Conservation (phyloP, 2,888 invertebrate genomes). For the Machimus rusticus region DNA sequence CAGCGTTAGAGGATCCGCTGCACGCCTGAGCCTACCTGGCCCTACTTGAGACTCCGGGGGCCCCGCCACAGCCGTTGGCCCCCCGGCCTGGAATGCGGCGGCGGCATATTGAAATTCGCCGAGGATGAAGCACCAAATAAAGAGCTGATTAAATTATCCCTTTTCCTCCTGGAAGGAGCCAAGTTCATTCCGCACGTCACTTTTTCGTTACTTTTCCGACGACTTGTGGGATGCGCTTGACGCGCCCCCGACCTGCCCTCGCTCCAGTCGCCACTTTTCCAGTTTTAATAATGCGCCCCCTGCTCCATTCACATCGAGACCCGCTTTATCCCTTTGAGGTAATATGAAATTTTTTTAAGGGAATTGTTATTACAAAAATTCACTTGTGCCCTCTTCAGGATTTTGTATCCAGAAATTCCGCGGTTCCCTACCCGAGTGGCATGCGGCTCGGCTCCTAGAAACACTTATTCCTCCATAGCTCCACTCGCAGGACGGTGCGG, state of each 20-base stretch:
- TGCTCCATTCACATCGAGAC: neutral
- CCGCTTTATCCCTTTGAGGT: conserved; percentile 15
- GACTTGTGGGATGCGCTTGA: neutral
- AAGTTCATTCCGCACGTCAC: conserved; percentile 18
- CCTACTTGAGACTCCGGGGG: neutral
- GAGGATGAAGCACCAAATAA: conserved; percentile 34
- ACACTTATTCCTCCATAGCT: neutral
- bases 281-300: conserved; percentile 32
- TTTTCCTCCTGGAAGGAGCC: conserved; percentile 14
- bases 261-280: neutral
- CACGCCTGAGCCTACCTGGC: neutral
- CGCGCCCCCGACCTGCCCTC: neutral
- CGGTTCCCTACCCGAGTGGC: neutral
- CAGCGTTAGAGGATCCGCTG: neutral
- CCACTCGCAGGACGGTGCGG: neutral
- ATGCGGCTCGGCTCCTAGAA: neutral
- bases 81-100: conserved; percentile 20
- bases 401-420: neutral
- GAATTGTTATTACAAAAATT: conserved; percentile 34
- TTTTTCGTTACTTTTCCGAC: conserved; percentile 10
- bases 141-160: conserved; percentile 42
- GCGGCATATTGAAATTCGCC: conserved; percentile 36
- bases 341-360: conserved; percentile 1
- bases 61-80: neutral
- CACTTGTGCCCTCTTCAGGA: conserved; percentile 6